phyloP scores from a whole-genome alignment of 2,888 invertebrate genomes.

The Lordiphosa fenestrarum region DNA sequence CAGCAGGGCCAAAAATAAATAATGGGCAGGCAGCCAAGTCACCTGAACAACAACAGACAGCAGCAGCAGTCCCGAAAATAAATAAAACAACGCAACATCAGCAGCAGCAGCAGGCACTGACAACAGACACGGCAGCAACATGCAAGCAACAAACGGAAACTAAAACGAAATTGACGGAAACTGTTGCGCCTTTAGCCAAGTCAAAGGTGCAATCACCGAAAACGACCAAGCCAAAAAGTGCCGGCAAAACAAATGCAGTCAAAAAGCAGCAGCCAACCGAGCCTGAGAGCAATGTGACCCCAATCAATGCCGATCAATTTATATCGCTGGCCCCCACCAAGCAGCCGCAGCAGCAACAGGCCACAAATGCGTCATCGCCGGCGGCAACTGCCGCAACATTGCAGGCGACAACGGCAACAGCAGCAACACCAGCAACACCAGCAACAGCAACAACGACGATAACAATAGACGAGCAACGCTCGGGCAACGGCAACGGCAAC shows the following conservation, averaged over 20 bases:
- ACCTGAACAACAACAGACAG: constrained; percentile 73
- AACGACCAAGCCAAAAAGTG: constrained; percentile 57
- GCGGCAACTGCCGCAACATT: constrained; percentile 21
- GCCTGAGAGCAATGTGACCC: constrained; percentile 68
- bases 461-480: constrained; percentile 17
- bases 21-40: constrained; percentile 79
- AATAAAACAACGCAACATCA: constrained; percentile 55
- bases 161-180: constrained; percentile 64
- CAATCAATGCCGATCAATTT: constrained; percentile 78
- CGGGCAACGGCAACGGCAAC: constrained; percentile 41
- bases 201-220: constrained; percentile 70
- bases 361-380: constrained; percentile 66
- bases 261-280: constrained; percentile 19
- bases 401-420: constrained; percentile 32
- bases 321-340: constrained; percentile 70
- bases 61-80: constrained; percentile 44
- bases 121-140: constrained; percentile 48
- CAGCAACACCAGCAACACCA: constrained; percentile 33
- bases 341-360: constrained; percentile 40
- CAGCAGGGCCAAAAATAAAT: constrained; percentile 77
- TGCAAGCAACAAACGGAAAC: constrained; percentile 62
- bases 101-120: constrained; percentile 38
- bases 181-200: constrained; percentile 50
- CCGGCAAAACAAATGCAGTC: constrained; percentile 37
- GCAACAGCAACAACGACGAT: constrained; percentile 30